Conservation (phyloP, 1,140 invertebrate genomes). For the Limonius californicus region DNA sequence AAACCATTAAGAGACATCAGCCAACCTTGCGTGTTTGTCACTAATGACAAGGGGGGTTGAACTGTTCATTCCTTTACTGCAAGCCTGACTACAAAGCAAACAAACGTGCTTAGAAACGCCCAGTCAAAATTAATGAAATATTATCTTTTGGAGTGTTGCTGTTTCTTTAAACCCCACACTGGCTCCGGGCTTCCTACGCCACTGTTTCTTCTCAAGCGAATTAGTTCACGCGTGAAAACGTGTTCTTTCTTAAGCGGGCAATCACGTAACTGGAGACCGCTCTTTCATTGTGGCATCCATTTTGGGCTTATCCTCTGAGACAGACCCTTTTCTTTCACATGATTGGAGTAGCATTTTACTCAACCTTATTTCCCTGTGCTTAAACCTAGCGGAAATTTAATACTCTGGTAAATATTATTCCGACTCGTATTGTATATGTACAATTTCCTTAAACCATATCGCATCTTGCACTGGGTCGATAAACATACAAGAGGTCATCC, state of each 20-base stretch:
- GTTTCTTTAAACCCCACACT: not conserved
- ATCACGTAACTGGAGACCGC: not conserved
- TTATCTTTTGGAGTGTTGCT: not conserved
- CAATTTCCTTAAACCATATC: too few species aligned
- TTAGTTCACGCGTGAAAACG: not conserved
- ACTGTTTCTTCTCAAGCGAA: not conserved
- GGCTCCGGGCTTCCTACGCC: not conserved
- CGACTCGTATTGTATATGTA: too few species aligned
- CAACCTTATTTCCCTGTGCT: too few species aligned
- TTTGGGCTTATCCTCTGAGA: not conserved
- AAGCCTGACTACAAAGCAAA: not conserved
- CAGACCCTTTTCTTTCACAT: not conserved
- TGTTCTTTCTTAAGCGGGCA: not conserved
- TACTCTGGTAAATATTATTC: too few species aligned
- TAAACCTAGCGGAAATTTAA: too few species aligned
- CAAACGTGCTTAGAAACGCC: not conserved
- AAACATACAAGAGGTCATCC: too few species aligned
- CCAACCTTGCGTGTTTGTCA: not conserved
- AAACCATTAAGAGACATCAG: not conserved
- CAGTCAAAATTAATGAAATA: not conserved
- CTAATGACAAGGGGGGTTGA: slow-evolving; percentile 1
- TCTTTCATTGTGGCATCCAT: not conserved
- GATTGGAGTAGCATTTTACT: not conserved
- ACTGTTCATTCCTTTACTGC: not conserved
- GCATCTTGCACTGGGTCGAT: too few species aligned